Evolutionary conservation across 2,113 vertebrate genomes (phyloP).

Genomic region (Haemorhous mexicanus): DNA sequence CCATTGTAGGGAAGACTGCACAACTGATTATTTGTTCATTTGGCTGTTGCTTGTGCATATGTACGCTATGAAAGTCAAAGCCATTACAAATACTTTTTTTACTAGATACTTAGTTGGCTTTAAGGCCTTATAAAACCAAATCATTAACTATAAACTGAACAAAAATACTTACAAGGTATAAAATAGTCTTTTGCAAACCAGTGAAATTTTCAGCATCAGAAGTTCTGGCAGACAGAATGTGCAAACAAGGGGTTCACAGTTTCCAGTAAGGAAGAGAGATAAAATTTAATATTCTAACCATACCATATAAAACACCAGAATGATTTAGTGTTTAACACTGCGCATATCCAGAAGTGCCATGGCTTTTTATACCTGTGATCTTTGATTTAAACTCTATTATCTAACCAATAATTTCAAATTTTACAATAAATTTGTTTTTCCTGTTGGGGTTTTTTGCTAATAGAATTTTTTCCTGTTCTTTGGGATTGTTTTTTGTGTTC

Average conservation of each 20-base stretch:
- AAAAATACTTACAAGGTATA: neutral
- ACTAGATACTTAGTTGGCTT: conserved; percentile 12
- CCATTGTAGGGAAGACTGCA: neutral
- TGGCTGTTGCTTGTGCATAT: neutral
- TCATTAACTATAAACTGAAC: conserved; percentile 5
- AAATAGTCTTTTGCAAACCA: neutral
- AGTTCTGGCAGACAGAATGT: neutral
- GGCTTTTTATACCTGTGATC: neutral
- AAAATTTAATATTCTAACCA: neutral
- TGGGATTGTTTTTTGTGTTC: neutral
- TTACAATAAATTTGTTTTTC: neutral
- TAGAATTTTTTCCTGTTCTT: neutral
- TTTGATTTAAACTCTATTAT: neutral
- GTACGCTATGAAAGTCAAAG: neutral
- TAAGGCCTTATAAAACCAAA: conserved; percentile 31
- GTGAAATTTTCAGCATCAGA: neutral
- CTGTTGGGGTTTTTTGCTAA: neutral
- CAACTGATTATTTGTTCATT: neutral
- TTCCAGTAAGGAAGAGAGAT: neutral
- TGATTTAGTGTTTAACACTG: neutral
- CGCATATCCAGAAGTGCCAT: neutral
- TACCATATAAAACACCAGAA: neutral
- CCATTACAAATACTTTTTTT: conserved; percentile 24
- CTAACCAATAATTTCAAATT: neutral
- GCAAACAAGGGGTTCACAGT: neutral